phyloP scores from a whole-genome alignment of 2,113 vertebrate species.

The Noctilio leporinus region DNA sequence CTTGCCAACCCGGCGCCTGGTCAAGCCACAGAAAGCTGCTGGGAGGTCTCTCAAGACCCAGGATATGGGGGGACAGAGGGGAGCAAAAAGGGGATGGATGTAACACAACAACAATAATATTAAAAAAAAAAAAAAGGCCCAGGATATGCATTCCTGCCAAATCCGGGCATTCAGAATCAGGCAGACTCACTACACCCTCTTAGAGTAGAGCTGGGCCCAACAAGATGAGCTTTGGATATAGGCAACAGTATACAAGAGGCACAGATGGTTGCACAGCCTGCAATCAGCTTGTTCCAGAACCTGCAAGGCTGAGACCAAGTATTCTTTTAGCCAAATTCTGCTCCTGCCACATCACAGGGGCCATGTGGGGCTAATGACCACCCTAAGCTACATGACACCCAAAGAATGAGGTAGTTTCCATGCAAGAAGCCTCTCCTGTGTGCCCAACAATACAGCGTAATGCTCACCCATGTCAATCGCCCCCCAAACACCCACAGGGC shows the following conservation, averaged over 20 bases:
- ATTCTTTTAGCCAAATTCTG: not conserved
- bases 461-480: rapidly evolving
- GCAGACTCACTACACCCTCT: not conserved
- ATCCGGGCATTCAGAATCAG: not conserved
- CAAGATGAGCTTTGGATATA: rapidly evolving
- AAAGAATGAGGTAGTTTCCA: not conserved
- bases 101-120: too few relatives aligned
- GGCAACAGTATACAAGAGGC: too few relatives aligned
- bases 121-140: too few relatives aligned
- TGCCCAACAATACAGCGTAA: not conserved
- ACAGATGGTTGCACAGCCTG: rapidly evolving
- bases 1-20: conserved; percentile 45
- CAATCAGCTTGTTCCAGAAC: not conserved
- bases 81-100: too few relatives aligned
- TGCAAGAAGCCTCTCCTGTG: not conserved
- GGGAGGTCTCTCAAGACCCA: conserved; percentile 66
- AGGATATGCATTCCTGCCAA: conserved; percentile 49
- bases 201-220: not conserved
- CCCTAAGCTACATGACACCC: rapidly evolving
- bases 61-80: too few relatives aligned
- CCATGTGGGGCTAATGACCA: not conserved
- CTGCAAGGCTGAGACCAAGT: rapidly evolving
- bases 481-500: not conserved
- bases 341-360: not conserved
- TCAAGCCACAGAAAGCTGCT: conserved; percentile 64